Conservation (phyloP, 2,888 invertebrate species). For the Heliconius erato region DNA sequence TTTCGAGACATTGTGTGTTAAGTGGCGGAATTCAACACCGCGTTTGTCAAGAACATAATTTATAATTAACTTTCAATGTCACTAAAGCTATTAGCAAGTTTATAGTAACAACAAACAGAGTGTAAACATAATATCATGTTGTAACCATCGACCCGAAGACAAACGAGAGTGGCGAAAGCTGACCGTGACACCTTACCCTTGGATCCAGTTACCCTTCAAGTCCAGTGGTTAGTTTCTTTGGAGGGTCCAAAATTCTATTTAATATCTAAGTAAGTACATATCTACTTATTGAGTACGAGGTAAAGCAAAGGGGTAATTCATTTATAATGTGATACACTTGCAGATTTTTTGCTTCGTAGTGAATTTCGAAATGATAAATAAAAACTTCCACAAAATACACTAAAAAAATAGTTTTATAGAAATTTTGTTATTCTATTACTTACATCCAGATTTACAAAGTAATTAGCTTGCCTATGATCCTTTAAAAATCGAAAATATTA, state of each 20-base stretch:
- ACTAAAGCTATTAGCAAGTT: background rate
- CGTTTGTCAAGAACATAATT: background rate
- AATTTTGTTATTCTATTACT: too few species aligned
- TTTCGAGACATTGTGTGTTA: background rate
- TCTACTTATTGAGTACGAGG: too few species aligned
- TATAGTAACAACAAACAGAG: slow-evolving; percentile 26
- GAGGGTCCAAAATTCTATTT: background rate
- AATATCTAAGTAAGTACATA: background rate
- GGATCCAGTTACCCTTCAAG: background rate
- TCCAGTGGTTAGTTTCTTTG: background rate
- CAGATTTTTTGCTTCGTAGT: too few species aligned
- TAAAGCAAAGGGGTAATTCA: too few species aligned
- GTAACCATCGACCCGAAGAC: slow-evolving; percentile 11
- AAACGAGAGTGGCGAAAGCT: slow-evolving; percentile 52
- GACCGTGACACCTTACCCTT: slow-evolving; percentile 43
- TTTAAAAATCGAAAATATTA: too few species aligned
- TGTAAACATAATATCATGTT: slow-evolving; percentile 18
- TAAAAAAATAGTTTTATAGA: too few species aligned
- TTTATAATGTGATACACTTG: too few species aligned
- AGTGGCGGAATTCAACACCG: background rate
- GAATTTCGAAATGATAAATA: too few species aligned
- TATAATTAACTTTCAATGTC: slow-evolving; percentile 1
- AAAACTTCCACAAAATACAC: too few species aligned
- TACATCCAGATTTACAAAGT: too few species aligned
- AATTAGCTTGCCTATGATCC: too few species aligned